Percentiles rank a stretch among this genome's conserved stretches.
These are phyloP conservation scores for Pseudomyrmex pallidus DNA, from an alignment of 1,140 invertebrate genomes.

Conservation along the genomic window DNA sequence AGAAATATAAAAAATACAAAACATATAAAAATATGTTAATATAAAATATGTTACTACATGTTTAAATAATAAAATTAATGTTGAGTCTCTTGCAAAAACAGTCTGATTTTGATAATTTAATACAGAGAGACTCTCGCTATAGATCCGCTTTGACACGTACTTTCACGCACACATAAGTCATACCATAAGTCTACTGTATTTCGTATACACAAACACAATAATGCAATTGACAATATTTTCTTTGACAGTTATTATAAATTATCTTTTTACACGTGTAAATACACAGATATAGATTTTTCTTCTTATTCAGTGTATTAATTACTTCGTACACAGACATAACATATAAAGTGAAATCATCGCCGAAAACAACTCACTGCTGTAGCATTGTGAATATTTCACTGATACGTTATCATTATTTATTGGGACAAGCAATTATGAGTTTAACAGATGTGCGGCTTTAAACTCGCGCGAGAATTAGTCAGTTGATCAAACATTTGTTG, in stretches of 20 bases:
- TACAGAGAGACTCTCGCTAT: no score
- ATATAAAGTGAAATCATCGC: constrained; percentile 28
- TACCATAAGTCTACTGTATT: no score
- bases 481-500: constrained; percentile 39
- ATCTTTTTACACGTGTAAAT: background rate
- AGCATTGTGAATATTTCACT: constrained; percentile 4
- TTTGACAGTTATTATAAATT: background rate
- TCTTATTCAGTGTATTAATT: constrained; percentile 10
- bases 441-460: constrained; percentile 31
- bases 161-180: no score
- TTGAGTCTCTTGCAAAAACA: background rate
- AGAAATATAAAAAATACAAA: background rate
- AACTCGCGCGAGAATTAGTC: constrained; percentile 4
- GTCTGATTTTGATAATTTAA: background rate
- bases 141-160: no score
- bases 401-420: constrained; percentile 16
- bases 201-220: background rate
- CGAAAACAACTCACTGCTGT: background rate
- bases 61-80: background rate
- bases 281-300: background rate
- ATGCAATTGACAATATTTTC: background rate
- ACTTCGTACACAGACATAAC: background rate
- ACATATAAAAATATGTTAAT: no score
- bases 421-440: constrained; percentile 29
- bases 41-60: no score